Conservation (phyloP, 2,888 invertebrate genomes). For the Scrobipalpa costella region DNA sequence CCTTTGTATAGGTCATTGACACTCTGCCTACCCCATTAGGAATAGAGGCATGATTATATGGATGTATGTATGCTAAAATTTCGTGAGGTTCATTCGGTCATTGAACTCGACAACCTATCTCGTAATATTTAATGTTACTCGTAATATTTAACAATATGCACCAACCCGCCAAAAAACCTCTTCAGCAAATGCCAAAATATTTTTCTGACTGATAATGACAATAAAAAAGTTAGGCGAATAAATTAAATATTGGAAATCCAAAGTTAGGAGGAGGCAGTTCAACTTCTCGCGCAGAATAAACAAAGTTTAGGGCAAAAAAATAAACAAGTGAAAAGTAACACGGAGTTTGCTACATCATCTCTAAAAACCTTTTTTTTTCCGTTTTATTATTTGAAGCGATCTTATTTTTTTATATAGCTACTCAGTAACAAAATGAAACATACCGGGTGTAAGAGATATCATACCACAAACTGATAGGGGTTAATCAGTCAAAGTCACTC, state of each 20-base stretch:
- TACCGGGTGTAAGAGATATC: too few relatives aligned
- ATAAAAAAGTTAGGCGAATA: conserved; percentile 8
- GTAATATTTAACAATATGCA: background rate
- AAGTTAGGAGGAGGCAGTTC: background rate
- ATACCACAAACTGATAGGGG: too few relatives aligned
- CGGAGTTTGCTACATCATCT: background rate
- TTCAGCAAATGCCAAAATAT: background rate
- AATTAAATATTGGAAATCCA: background rate
- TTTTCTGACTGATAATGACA: conserved; percentile 5
- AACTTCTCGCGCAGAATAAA: conserved; percentile 6
- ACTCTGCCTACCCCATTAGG: too few relatives aligned
- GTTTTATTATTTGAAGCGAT: background rate
- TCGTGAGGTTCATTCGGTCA: too few relatives aligned
- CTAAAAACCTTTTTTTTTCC: background rate
- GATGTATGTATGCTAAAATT: too few relatives aligned
- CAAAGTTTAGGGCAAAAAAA: background rate
- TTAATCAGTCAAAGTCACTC: too few relatives aligned
- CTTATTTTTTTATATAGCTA: background rate
- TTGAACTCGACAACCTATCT: too few relatives aligned
- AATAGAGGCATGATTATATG: too few relatives aligned
- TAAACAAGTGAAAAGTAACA: background rate
- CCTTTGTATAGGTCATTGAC: too few relatives aligned
- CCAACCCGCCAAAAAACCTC: background rate
- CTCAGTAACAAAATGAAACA: background rate
- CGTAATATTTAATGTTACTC: too few relatives aligned